These are phyloP conservation scores for Drosophila cardini DNA, from an alignment of 1,140 invertebrate species.

Conservation along the genomic window DNA sequence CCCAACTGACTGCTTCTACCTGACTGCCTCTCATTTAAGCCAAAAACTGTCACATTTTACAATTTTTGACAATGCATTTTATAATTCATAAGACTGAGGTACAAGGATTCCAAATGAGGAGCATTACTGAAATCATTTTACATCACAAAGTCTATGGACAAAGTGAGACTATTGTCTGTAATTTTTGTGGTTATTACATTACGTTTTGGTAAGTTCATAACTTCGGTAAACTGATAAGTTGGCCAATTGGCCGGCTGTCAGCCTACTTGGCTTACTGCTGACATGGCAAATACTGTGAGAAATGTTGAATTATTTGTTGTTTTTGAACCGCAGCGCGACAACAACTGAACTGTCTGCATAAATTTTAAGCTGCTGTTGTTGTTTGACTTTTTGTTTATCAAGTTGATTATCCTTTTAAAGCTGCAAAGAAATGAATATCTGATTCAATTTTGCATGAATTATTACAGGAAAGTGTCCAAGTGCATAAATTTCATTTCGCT, in stretches of 20 bases:
- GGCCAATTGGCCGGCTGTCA: slow-evolving; percentile 38
- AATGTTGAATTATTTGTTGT: slow-evolving; percentile 45
- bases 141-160: background rate
- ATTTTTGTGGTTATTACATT: slow-evolving; percentile 11
- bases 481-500: slow-evolving; percentile 82
- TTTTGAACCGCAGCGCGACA: background rate
- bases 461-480: slow-evolving; percentile 80
- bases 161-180: slow-evolving; percentile 3
- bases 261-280: background rate
- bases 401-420: slow-evolving; percentile 82
- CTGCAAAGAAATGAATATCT: slow-evolving; percentile 80
- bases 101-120: slow-evolving; percentile 23
- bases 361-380: slow-evolving; percentile 50
- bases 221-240: slow-evolving; percentile 25
- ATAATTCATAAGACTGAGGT: slow-evolving; percentile 25
- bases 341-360: slow-evolving; percentile 56
- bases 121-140: slow-evolving; percentile 4
- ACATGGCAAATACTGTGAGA: slow-evolving; percentile 48
- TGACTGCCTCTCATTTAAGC: slow-evolving; percentile 24
- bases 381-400: slow-evolving; percentile 62
- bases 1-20: slow-evolving; percentile 7
- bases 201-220: slow-evolving; percentile 8
- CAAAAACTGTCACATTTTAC: slow-evolving; percentile 22
- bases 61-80: slow-evolving; percentile 43
- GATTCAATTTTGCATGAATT: slow-evolving; percentile 84